Evolutionary conservation across 2,888 invertebrate genomes (phyloP), one percentile per base, ranked within the genome.

Genomic region (Heliconius charithonia): DNA sequence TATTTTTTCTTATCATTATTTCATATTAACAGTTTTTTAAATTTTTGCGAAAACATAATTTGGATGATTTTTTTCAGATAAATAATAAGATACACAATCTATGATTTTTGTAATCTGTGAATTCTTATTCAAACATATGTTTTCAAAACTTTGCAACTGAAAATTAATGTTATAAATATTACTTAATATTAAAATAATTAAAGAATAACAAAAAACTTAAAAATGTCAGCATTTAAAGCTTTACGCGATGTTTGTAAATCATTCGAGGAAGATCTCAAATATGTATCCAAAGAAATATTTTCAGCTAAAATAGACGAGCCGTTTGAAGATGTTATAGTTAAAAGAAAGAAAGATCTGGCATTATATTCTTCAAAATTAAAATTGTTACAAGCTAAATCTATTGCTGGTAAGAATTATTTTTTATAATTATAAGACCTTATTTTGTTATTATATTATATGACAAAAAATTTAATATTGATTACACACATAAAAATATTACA

Each of bases 281-380:
- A 79, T 22, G 78, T 85, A 32, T 86, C 89, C 1, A 74, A 83
- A 0, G 89, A 90, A 75, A 81, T 92, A 72, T 89, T 89, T 81
- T 85, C 87, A 0, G 88, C 88, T 0, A 89, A 87, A 87, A 81
- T 87, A 0, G 85, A 85, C 10, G 88, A 89, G 82, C 77, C 85
- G 2, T 90, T 89, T 37, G 93, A 93, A 85, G 89, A 91, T 56
- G 82, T 80, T 1, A 77, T 93, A 13, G 75, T 84, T 0, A 91
- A 91, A 76, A 93, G 90, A 84, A 79, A 90, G 25, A 85, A 86
- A 27, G 90, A 92, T 84, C 81, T 92, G 59, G 83, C 85, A 1
- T 82, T 93, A 10, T 87, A 88, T 78, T 89, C 87, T 2, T 89
- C 93, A 0, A 94, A 94, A 87, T 82, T 92, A 16, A 89, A 89